Evolutionary conservation across 2,797 vertebrate species (phyloP).

Genomic region (Argya squamiceps): DNA sequence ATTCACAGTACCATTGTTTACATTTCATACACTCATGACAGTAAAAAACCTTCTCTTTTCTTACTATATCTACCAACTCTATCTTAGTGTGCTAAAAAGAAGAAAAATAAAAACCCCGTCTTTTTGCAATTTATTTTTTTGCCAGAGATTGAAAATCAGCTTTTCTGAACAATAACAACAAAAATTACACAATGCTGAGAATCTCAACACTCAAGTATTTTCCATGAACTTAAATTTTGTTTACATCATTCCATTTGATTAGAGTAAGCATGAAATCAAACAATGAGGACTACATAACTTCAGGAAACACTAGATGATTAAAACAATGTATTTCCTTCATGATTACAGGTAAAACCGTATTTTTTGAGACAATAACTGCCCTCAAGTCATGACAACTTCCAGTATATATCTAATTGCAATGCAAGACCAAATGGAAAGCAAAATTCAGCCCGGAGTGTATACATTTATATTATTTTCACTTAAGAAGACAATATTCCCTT

Average conservation of each 20-base stretch:
- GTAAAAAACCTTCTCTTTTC: neutral
- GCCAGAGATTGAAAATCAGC: neutral
- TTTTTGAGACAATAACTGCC: neutral
- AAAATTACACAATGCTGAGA: neutral
- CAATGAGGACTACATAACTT: neutral
- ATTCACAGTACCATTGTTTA: neutral
- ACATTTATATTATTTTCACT: neutral
- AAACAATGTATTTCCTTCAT: neutral
- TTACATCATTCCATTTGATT: neutral
- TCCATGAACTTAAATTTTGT: neutral
- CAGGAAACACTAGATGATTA: neutral
- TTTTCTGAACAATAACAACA: neutral
- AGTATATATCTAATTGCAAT: neutral
- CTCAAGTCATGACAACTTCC: neutral
- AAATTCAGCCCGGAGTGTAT: neutral
- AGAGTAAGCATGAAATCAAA: neutral
- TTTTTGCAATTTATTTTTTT: neutral
- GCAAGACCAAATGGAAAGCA: neutral
- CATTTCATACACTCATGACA: neutral
- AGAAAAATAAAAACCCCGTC: rapidly evolving
- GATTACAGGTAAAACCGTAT: neutral
- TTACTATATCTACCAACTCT: neutral
- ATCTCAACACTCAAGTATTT: neutral
- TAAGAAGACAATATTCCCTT: neutral
- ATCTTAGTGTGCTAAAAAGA: neutral